A percentile compares a stretch with the other conserved stretches of the same genome.
phyloP scores from a whole-genome alignment of 30 jellyfish, hydroid and myxozoan genomes.

The Sanderia malayensis region DNA sequence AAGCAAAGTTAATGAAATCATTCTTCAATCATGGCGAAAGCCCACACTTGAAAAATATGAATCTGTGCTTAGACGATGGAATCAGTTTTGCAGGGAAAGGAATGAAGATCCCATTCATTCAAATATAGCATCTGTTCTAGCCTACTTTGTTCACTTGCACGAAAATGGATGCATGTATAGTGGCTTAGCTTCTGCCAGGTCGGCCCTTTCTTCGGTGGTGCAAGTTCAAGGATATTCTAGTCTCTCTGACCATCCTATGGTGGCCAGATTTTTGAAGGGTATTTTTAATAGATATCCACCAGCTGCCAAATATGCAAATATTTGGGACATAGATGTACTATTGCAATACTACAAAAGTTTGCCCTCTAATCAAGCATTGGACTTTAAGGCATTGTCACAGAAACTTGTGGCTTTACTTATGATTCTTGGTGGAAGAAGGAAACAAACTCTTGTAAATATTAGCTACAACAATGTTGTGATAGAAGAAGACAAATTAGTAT shows the following conservation, averaged over 20 bases:
- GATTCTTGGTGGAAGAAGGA: constrained; percentile 20
- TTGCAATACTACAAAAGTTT: constrained; percentile 1
- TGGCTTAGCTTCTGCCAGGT: constrained; percentile 22
- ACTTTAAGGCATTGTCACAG: constrained; percentile 15
- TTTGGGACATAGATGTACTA: constrained; percentile 34
- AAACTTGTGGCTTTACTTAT: background rate
- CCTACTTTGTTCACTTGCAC: background rate
- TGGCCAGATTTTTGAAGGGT: constrained; percentile 33
- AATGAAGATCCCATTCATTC: constrained; percentile 6
- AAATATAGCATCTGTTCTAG: background rate
- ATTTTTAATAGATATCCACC: constrained; percentile 36
- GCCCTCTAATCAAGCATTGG: background rate
- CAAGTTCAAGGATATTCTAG: constrained; percentile 4
- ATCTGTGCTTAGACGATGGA: constrained; percentile 3
- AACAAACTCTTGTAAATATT: constrained; percentile 3
- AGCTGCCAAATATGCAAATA: constrained; percentile 18
- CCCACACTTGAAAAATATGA: background rate
- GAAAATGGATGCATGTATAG: constrained; percentile 16
- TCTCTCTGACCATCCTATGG: constrained; percentile 31
- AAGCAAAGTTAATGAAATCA: constrained; percentile 1
- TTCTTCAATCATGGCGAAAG: background rate
- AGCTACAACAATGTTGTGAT: background rate
- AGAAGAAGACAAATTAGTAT: constrained; percentile 3
- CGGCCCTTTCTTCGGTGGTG: constrained; percentile 19
- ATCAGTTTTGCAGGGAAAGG: background rate